Evolutionary conservation across 2,888 invertebrate genomes (phyloP), one percentile per base, ranked within the genome.

Genomic region (Bimastos eiseni): DNA sequence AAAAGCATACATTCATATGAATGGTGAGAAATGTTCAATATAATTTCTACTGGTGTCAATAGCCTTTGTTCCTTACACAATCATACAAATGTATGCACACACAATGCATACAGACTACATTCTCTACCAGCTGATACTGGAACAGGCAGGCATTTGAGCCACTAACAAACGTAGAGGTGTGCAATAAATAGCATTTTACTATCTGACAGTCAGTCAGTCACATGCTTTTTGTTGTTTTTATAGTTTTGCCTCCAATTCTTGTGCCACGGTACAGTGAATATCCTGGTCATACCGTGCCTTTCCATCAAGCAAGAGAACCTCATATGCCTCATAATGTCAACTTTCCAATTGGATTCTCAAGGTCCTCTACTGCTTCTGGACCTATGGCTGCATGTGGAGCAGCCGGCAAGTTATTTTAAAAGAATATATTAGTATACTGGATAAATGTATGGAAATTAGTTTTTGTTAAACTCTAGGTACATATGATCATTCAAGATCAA

Each of bases 191-290:
- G 24, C 13, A 3, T 86, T 86, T 36, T 5, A 36, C 6, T 86
- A 86, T 86, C 24, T 36, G 34, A 36, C n/a, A 5, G 19, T 34
- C 36, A 36, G 84, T 34, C 86, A 86, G 8, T 86, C 84, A 24
- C 33, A n/a, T 36, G 33, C 24, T 13, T 34, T 86, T 30, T 86
- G 2, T 13, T 36, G 5, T 34, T 30, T 15, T 70, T 6, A 44
- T 95, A 92, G 98, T 99, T 41, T 96, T 99, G 93, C 99, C 99
- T 4, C 99, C 99, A 0, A 99, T 99, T 37, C 95, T 99, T 93
- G 99, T 99, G 90, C 99, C 99, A 21, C 96, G 99, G 91, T 98
- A 98, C 95, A 98, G 98, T 91, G 99, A 99, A 95, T 99, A 97
- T 94, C 95, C 95, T 41, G 93, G 94, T 41, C 91, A 91, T 13